Evolutionary conservation across 1,140 invertebrate species (phyloP).

Genomic region (Calycopis cecrops): DNA sequence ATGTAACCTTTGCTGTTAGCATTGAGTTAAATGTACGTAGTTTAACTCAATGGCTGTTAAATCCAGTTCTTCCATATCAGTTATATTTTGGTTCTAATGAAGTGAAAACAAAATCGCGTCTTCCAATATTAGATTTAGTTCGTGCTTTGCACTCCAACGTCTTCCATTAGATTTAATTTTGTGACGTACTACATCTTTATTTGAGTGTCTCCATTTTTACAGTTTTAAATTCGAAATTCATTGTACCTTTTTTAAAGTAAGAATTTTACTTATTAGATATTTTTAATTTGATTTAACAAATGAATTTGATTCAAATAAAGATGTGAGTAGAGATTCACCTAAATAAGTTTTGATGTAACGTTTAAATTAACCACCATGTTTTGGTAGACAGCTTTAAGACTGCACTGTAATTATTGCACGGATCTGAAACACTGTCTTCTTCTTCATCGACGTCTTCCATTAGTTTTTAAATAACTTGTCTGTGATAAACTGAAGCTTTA

Average conservation of each 20-base stretch:
- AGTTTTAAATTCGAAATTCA: background rate
- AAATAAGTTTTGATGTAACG: constrained; percentile 38
- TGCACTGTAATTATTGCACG: constrained; percentile 70
- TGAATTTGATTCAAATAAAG: background rate
- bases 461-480: constrained; percentile 50
- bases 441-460: constrained; percentile 50
- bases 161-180: constrained; percentile 69
- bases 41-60: no score
- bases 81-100: constrained; percentile 47
- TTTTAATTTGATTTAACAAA: no score
- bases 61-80: constrained; percentile 31
- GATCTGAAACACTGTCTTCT: constrained; percentile 24
- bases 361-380: constrained; percentile 59
- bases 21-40: no score
- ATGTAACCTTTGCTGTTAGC: constrained; percentile 67
- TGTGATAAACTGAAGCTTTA: constrained; percentile 70
- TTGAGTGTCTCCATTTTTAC: constrained; percentile 11
- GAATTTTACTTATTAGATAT: background rate
- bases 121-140: constrained; percentile 67
- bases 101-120: constrained; percentile 73
- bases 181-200: constrained; percentile 26
- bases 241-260: background rate
- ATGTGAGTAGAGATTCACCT: constrained; percentile 2
- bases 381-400: constrained; percentile 73
- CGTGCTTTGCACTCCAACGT: constrained; percentile 49